Percentiles rank a stretch among this genome's conserved stretches.
Conservation (phyloP, 1,140 invertebrate genomes). For the Venturia canescens region DNA sequence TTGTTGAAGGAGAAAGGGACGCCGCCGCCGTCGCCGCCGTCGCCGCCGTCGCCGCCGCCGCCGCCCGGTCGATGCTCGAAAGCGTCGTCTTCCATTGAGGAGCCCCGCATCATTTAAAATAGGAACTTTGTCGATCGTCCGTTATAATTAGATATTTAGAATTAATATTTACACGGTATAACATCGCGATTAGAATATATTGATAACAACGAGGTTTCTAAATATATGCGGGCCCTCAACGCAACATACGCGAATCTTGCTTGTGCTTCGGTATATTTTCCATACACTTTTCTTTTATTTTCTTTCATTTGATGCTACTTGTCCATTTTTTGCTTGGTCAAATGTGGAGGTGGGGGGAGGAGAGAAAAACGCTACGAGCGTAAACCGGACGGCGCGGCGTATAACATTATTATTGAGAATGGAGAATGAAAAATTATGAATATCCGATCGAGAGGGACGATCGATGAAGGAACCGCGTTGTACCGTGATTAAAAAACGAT, state of each 20-base stretch:
- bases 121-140: slow-evolving; percentile 75
- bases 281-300: background rate
- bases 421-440: too few species aligned
- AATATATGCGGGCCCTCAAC: slow-evolving; percentile 51
- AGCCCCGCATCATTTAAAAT: slow-evolving; percentile 66
- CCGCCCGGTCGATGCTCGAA: background rate
- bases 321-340: too few species aligned
- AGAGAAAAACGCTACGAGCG: too few species aligned
- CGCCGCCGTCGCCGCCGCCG: too few species aligned
- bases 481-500: slow-evolving; percentile 6
- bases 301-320: background rate
- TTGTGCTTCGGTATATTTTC: background rate
- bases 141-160: slow-evolving; percentile 59
- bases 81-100: slow-evolving; percentile 46
- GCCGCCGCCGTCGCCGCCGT: too few species aligned
- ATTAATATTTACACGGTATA: slow-evolving; percentile 66
- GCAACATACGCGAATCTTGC: background rate
- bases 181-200: slow-evolving; percentile 64
- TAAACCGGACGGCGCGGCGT: slow-evolving; percentile 14
- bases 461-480: slow-evolving; percentile 9
- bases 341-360: too few species aligned
- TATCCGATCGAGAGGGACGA: slow-evolving; percentile 2
- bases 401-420: slow-evolving; percentile 46
- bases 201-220: slow-evolving; percentile 66
- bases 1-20: background rate